Evolutionary conservation across 1,140 invertebrate genomes (phyloP), one percentile per base, ranked within the genome.

Genomic region (Danaus melanippus): DNA sequence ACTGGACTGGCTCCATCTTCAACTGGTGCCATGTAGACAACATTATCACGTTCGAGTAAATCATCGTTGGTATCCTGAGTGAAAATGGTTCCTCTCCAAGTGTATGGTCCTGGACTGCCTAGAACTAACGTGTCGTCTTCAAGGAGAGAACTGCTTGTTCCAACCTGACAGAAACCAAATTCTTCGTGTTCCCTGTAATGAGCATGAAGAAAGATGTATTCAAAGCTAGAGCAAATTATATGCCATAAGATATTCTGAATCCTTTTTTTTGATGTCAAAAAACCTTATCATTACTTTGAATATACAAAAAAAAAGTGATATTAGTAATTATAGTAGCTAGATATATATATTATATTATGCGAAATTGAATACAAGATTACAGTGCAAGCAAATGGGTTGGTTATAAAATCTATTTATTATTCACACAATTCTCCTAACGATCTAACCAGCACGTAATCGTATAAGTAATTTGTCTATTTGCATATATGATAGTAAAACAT

Each of bases 131-230:
- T 93, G 71, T 95, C 92, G 66, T 96, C 94, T 17, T 93, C 89
- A 9, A 95, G 87, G 15, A 96, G 84, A 1, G 92, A 88, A 58
- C 93, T 93, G 71, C 95, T 97, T 0, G 95, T 97, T 8, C 97
- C 97, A 43, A 94, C 95, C 88, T 98, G 97, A 86, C 97, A 98
- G 74, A 93, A 95, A 1, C 95, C 96, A 80, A 92, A 97, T 74
- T 96, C 92, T 84, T 95, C 93, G 71, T 97, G 94, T 12, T 91
- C 92, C 69, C 92, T 93, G 77, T 69, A 65, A 62, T 41, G 42
- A 32, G 9, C 50, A 11, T 10, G 48, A 47, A 42, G 21, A 50
- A 39, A 9, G 8, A 47, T 47, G 9, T 11, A 12, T 43, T 12
- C 10, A 6, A 41, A 12, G 11, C 12, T 12, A 10, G 10, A 40